These are phyloP conservation scores for Gymnocypris eckloni DNA, from an alignment of 2,797 vertebrate species.

Conservation along the genomic window DNA sequence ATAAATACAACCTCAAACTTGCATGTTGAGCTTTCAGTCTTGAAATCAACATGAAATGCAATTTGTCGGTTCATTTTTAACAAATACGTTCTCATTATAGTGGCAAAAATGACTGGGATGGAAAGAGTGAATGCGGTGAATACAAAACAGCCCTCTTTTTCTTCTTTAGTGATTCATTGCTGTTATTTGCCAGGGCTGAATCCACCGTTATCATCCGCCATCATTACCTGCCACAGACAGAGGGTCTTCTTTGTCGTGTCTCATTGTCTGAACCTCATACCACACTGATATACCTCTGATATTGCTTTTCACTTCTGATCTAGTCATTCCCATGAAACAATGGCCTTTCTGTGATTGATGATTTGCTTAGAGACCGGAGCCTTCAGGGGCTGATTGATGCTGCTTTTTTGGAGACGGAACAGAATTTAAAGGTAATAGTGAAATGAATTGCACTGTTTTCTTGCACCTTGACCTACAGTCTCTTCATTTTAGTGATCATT, in stretches of 20 bases:
- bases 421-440: not conserved
- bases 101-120: slow-evolving; percentile 33
- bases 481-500: slow-evolving; percentile 1
- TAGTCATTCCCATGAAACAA: slow-evolving; percentile 67
- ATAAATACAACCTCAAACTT: slow-evolving; percentile 52
- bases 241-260: slow-evolving; percentile 69
- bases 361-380: slow-evolving; percentile 66
- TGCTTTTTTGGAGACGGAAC: slow-evolving; percentile 2
- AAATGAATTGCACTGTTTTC: not conserved
- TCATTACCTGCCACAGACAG: slow-evolving; percentile 70
- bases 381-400: slow-evolving; percentile 45
- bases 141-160: slow-evolving; percentile 45
- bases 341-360: slow-evolving; percentile 71
- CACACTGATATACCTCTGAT: slow-evolving; percentile 73
- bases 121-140: slow-evolving; percentile 41
- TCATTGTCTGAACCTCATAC: slow-evolving; percentile 70
- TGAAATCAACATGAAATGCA: slow-evolving; percentile 43
- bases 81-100: slow-evolving; percentile 36
- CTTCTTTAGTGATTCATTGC: slow-evolving; percentile 49
- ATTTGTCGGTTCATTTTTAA: slow-evolving; percentile 39
- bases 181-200: slow-evolving; percentile 72
- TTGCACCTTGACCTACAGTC: not conserved
- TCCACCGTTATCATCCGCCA: slow-evolving; percentile 67
- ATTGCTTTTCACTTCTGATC: slow-evolving; percentile 80
- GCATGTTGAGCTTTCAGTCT: slow-evolving; percentile 21